phyloP scores from a whole-genome alignment of 2,113 vertebrate species.

The Polypterus bichir region DNA sequence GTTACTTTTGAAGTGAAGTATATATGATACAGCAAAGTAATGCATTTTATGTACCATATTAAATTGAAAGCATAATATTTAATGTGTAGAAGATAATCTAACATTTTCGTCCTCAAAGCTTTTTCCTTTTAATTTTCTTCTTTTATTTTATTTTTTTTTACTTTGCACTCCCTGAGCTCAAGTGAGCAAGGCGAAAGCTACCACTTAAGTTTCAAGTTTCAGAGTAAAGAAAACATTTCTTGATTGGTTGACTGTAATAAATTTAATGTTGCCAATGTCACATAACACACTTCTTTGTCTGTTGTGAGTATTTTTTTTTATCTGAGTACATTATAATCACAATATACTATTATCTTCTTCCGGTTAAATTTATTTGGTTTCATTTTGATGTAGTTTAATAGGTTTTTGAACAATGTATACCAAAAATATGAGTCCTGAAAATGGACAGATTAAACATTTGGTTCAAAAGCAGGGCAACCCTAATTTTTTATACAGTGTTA shows the following conservation, averaged over 20 bases:
- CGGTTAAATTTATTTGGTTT: no score
- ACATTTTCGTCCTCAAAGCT: constrained; percentile 26
- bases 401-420: no score
- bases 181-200: background rate
- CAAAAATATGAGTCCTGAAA: no score
- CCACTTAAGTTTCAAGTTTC: background rate
- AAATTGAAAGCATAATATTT: constrained; percentile 73
- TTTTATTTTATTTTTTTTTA: constrained; percentile 44
- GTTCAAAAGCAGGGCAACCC: no score
- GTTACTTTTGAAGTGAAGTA: constrained; percentile 62
- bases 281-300: no score
- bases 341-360: no score
- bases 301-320: no score
- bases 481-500: no score
- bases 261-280: no score
- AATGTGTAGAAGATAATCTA: constrained; percentile 59
- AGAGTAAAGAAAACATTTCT: constrained; percentile 2
- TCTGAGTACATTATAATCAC: no score
- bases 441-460: no score
- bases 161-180: constrained; percentile 16
- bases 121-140: constrained; percentile 28
- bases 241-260: background rate
- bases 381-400: no score
- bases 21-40: constrained; percentile 47
- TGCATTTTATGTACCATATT: constrained; percentile 61